A percentile compares a stretch with the other conserved stretches of the same genome.
Evolutionary conservation across 2,888 invertebrate species (phyloP).

Genomic region (Cataglyphis cursor): DNA sequence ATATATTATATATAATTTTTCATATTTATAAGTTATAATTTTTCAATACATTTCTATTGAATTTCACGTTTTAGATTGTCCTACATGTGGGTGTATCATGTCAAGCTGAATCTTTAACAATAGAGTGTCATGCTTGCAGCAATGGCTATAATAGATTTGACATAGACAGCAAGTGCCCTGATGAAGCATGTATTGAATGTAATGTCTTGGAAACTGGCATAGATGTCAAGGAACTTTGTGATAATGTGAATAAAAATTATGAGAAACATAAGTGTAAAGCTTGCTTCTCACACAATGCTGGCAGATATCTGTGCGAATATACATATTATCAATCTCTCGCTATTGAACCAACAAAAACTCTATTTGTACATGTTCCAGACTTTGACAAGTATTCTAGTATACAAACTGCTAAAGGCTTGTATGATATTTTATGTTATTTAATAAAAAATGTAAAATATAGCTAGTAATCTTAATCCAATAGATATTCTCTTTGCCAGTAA

Average conservation of each 20-base stretch:
- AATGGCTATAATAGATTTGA: slow-evolving; percentile 89
- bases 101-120: slow-evolving; percentile 89
- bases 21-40: not conserved
- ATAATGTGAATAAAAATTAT: slow-evolving; percentile 87
- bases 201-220: slow-evolving; percentile 88
- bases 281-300: slow-evolving; percentile 89
- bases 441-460: slow-evolving; percentile 58
- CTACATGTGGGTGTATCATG: slow-evolving; percentile 94
- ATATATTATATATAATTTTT: not conserved
- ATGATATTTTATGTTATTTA: slow-evolving; percentile 84
- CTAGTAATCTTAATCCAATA: not conserved
- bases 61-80: slow-evolving; percentile 89
- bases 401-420: slow-evolving; percentile 89
- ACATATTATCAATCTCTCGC: slow-evolving; percentile 93
- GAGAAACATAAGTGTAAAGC: slow-evolving; percentile 84
- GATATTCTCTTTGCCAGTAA: not conserved
- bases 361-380: slow-evolving; percentile 94
- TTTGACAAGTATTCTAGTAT: slow-evolving; percentile 89
- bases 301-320: slow-evolving; percentile 94
- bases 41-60: not conserved
- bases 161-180: slow-evolving; percentile 84
- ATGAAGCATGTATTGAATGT: slow-evolving; percentile 87
- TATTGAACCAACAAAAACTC: slow-evolving; percentile 88
- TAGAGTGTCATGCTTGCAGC: slow-evolving; percentile 91
- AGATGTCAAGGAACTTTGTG: slow-evolving; percentile 88